phyloP scores from a whole-genome alignment of 2,113 vertebrate genomes.

The Camelus bactrianus region DNA sequence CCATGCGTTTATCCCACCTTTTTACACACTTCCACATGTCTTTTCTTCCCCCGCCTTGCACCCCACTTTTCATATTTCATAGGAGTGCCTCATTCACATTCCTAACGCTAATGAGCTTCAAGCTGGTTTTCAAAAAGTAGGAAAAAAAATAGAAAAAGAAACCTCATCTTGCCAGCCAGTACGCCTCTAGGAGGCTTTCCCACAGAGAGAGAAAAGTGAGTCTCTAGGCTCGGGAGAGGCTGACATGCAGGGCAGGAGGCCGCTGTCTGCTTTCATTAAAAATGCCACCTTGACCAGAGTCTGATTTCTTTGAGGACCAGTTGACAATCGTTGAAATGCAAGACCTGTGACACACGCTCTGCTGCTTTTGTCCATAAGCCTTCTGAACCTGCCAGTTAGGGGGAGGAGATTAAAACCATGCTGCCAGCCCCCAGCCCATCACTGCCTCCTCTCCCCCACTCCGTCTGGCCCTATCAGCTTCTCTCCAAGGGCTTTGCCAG shows the following conservation, averaged over 20 bases:
- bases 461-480: neutral
- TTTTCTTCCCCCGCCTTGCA: neutral
- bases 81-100: neutral
- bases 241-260: neutral
- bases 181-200: neutral
- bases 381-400: neutral
- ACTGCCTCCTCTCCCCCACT: neutral
- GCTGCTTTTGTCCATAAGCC: neutral
- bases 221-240: neutral
- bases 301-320: neutral
- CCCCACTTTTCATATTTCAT: constrained; percentile 20
- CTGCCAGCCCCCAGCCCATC: neutral
- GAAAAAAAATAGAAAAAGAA: constrained; percentile 34
- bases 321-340: neutral
- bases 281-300: constrained; percentile 37
- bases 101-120: constrained; percentile 61
- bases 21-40: neutral
- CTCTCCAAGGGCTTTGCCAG: neutral
- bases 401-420: neutral
- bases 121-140: constrained; percentile 29
- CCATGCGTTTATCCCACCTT: constrained; percentile 10
- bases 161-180: constrained; percentile 3
- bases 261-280: constrained; percentile 57
- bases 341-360: neutral
- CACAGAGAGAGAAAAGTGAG: neutral